Conservation (phyloP, 2,888 invertebrate species). For the Tuta absoluta region DNA sequence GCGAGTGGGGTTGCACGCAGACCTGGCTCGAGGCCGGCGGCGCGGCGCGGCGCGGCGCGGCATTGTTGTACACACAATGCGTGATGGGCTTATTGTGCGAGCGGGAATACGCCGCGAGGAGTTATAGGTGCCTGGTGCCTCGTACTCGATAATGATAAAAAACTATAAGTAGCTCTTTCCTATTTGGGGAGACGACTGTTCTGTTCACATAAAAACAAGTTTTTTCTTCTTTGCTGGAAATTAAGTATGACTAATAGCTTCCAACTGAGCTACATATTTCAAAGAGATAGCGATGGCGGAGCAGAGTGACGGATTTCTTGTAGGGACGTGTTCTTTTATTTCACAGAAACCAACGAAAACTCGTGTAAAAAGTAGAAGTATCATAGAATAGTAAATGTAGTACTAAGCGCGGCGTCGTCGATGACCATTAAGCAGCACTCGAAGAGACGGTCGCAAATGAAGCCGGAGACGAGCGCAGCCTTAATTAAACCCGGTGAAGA, state of each 20-base stretch:
- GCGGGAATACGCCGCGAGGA: background rate
- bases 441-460: conserved; percentile 16
- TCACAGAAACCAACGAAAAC: no score
- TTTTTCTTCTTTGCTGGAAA: background rate
- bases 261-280: background rate
- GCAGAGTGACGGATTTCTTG: background rate
- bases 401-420: background rate
- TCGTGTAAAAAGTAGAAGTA: background rate
- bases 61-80: background rate
- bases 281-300: background rate
- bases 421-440: background rate
- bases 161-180: background rate
- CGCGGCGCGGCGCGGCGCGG: background rate
- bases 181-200: conserved; percentile 1
- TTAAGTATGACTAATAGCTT: background rate
- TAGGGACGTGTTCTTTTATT: no score
- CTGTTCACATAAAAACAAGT: background rate
- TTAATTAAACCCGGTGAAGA: conserved; percentile 33
- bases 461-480: conserved; percentile 23
- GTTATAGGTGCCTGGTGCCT: conserved; percentile 1
- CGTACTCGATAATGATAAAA: background rate
- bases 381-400: background rate
- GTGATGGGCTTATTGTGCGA: background rate
- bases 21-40: background rate
- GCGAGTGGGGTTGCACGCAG: background rate